Base-by-base conservation (phyloP, 2,888 invertebrate species). In the Ectemnius continuus region DNA sequence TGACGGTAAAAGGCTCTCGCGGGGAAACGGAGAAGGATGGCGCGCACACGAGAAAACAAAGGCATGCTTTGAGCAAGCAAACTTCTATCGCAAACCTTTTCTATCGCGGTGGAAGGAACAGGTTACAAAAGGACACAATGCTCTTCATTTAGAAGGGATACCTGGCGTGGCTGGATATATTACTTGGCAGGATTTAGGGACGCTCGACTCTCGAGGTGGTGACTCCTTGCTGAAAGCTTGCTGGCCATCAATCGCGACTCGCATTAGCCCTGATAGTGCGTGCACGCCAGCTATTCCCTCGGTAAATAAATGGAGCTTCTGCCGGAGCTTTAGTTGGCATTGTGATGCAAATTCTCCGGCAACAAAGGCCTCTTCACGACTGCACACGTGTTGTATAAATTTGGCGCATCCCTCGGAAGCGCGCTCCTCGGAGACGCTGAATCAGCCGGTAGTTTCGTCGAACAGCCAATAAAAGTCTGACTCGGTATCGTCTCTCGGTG, bases 371-470 rank as follows among this genome's bases (percentile, higher is more conserved):
- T 58, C 52, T 26, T 46, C 8, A 18, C 16, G 23, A 11, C 36
- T 8, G 36, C 36, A 36, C 36, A 36, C 16, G 28, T 47, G 6
- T 16, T 14, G n/a, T 18, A 28, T 14, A 70, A 56, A 13, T 64
- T 48, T 62, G 59, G 59, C 47, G 14, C 52, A 58, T 23, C 45
- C 18, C 20, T 61, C 46, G 20, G 59, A 16, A 11, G 52, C 18
- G 2, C 16, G 36, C 36, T 6, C 8, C 26, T 73, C 65, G 23
- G n/a, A 48, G 18, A 20, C n/a, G 46, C n/a, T 59, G 75, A 68
- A 61, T 73, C 57, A 71, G 46, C 36, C 57, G 20, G 58, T 61
- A 28, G 16, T 57, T 73, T 75, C 20, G 63, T 23, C 20, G 23
- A 16, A 47, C 48, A 16, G 26, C 20, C 16, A 45, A 28, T 61